Conservation (phyloP, 2,797 vertebrate species). For the Coreius guichenoti region DNA sequence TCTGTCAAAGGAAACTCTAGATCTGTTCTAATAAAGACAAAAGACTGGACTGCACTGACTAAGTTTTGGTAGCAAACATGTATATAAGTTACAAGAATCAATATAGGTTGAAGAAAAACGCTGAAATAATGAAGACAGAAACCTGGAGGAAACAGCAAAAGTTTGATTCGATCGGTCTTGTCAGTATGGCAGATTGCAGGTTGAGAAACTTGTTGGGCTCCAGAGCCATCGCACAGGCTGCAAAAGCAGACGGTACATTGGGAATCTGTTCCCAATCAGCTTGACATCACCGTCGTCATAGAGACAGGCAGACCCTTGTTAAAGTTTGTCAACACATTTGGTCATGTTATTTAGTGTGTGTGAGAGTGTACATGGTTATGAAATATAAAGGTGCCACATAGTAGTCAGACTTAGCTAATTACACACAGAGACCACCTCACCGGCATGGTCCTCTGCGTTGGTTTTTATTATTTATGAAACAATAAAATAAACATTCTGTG, state of each 20-base stretch:
- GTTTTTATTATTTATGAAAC: slow-evolving; percentile 62
- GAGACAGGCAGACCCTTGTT: background rate
- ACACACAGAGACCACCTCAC: background rate
- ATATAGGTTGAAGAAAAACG: slow-evolving; percentile 10
- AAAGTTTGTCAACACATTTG: slow-evolving; percentile 24
- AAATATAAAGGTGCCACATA: slow-evolving; percentile 41
- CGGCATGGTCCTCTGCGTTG: slow-evolving; percentile 5
- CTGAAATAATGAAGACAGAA: slow-evolving; percentile 25
- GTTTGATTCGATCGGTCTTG: background rate
- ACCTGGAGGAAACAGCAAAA: background rate
- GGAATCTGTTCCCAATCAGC: slow-evolving; percentile 21
- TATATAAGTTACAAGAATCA: slow-evolving; percentile 28
- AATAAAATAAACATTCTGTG: slow-evolving; percentile 58
- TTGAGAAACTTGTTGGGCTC: background rate
- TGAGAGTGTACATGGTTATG: slow-evolving; percentile 34
- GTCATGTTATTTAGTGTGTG: background rate
- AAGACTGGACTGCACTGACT: slow-evolving; percentile 7
- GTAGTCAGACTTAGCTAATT: slow-evolving; percentile 31
- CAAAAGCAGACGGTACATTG: slow-evolving; percentile 36
- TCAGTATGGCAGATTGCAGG: slow-evolving; percentile 7
- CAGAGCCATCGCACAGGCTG: background rate
- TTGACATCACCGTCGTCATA: slow-evolving; percentile 6
- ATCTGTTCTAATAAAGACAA: slow-evolving; percentile 27
- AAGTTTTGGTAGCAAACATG: slow-evolving; percentile 7
- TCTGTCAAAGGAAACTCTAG: background rate